A percentile compares a stretch with the other conserved stretches of the same genome.
phyloP scores from a whole-genome alignment of 2,888 invertebrate species.

The Caenorhabditis sulstoni region DNA sequence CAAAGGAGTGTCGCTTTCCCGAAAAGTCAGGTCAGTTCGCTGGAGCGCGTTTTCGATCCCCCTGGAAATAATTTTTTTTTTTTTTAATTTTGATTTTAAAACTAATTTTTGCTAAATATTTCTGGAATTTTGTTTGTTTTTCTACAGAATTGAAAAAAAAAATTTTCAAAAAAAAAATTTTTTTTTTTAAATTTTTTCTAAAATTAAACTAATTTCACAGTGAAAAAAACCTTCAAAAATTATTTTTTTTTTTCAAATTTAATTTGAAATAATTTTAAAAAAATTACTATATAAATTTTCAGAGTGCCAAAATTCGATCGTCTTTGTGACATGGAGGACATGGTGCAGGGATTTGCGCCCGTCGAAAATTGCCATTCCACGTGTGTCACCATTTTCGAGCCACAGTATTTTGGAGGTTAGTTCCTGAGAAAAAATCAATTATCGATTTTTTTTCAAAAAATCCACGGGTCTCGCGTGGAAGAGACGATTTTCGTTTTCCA shows the following conservation, averaged over 20 bases:
- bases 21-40: constrained; percentile 38
- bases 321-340: constrained; percentile 61
- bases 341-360: constrained; percentile 62
- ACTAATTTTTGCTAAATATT: too few relatives aligned
- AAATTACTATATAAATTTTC: background rate
- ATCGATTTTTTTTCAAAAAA: constrained; percentile 2
- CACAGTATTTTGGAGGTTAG: constrained; percentile 70
- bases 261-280: too few relatives aligned
- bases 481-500: too few relatives aligned
- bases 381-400: constrained; percentile 71
- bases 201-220: too few relatives aligned
- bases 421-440: background rate
- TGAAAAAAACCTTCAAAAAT: background rate
- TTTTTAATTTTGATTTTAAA: too few relatives aligned
- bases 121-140: too few relatives aligned
- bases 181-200: too few relatives aligned
- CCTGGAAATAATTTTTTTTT: background rate
- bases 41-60: too few relatives aligned
- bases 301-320: constrained; percentile 67
- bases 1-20: constrained; percentile 31
- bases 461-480: too few relatives aligned
- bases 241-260: too few relatives aligned
- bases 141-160: too few relatives aligned
- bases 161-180: background rate
- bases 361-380: constrained; percentile 64